Evolutionary conservation across 2,797 vertebrate genomes (phyloP), one percentile per base, ranked within the genome.

Genomic region (Crocidura indochinensis): DNA sequence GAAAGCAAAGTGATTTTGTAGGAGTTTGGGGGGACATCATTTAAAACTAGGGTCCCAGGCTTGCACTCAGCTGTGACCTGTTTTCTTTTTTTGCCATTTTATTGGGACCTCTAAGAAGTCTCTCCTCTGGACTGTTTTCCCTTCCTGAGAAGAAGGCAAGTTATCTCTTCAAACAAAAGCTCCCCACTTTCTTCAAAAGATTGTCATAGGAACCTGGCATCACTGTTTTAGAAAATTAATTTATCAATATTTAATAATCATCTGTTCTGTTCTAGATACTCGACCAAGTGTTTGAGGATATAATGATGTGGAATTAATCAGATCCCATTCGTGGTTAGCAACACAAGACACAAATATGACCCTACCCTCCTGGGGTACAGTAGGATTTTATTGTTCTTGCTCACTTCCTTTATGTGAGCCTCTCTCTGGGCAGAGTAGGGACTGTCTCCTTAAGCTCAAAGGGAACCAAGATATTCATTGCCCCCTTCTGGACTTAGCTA

Each of bases 61-160:
- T 93, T 31, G 31, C 72, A 87, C 19, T 80, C 73, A 92, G 19
- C 64, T 88, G 29, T 82, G 64, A 72, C 44, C 76, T 84, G 22
- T 88, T 90, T 85, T 31, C 53, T 67, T 24, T 77, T 84, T 84
- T 93, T 72, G 51, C 69, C 64, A n/a, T 88, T 91, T 91, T 89
- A 72, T 82, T 84, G 77, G 88, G 71, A 84, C 47, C 62, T 93
- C 77, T 71, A 91, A 74, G 27, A 91, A 91, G 65, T 91, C 69
- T 76, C 26, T 93, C 44, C 38, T 81, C 44, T 88, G 31, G 68
- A 76, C 69, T 91, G 6, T 79, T 94, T 94, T 92, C 64, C 26
- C 76, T 72, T 84, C 89, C 82, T 81, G 51, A 95, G 93, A 93
- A 60, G 26, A 94, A 94, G 65, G 85, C 14, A 88, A 69, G 76